Base-by-base conservation (phyloP, 2,797 vertebrate species). In the Premnoplex brunnescens region DNA sequence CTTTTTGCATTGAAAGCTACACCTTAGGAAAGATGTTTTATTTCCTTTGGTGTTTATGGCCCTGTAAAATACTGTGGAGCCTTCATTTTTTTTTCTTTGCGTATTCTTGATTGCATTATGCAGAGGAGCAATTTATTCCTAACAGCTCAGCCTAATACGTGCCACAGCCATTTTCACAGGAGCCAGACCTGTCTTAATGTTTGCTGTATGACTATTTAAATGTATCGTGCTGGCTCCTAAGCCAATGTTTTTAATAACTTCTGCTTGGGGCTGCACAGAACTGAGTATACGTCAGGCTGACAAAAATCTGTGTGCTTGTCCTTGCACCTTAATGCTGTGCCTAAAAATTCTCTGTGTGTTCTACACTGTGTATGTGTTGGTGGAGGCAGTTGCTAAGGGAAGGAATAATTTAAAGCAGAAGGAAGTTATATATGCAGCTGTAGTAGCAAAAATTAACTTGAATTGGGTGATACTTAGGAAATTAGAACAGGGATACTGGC, bases 311-410 rank as follows among this genome's bases (percentile, higher is more conserved):
- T 4, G 16, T 27, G 39, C 52, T 58, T 21, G 27, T 79, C 82
- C 77, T 67, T 26, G 30, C 56, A 39, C 81, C 76, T 75, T 43
- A 11, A 21, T 63, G 66, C 63, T 18, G 41, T 3, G 66, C 82
- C 88, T 48, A 46, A 51, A 30, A 55, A 14, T 21, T 37, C 64
- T 62, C 32, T 6, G 1, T 4, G 1, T 0, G 2, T 27, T 66
- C 66, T 26, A 2, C 44, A 0, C 43, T 46, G 58, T 88, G 78
- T 67, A 2, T 69, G 69, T 76, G 80, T 74, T 93, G 81, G 60
- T 86, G 91, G 71, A 91, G 59, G 91, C 76, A 43, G 96, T 93
- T 95, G 91, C 93, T 94, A 91, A 82, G 87, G 72, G 82, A 46
- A 68, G 67, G 77, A 62, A 60, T 85, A 64, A 82, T 89, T 69